Conservation (phyloP, 2,113 vertebrate species). For the Boulengeromyrus knoepffleri region DNA sequence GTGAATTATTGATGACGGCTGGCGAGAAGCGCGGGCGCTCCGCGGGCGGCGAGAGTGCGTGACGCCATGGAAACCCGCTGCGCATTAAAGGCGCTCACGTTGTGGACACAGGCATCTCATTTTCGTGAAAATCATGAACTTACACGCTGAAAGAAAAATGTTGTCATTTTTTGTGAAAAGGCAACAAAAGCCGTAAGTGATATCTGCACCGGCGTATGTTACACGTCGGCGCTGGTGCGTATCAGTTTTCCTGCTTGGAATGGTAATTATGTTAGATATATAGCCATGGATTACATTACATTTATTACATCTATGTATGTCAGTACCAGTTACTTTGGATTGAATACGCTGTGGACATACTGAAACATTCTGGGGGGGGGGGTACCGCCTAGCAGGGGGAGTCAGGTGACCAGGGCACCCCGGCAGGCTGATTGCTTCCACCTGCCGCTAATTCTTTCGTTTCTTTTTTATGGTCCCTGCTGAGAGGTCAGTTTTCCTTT, state of each 20-base stretch:
- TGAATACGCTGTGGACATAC: background rate
- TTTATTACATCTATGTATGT: background rate
- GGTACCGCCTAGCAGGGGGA: background rate
- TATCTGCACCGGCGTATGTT: background rate
- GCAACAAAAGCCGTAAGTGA: background rate
- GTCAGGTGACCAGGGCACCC: background rate
- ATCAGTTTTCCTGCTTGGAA: background rate
- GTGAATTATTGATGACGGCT: slow-evolving; percentile 94
- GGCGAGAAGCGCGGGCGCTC: slow-evolving; percentile 70
- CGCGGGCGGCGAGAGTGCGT: slow-evolving; percentile 73
- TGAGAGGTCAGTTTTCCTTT: background rate
- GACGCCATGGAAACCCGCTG: slow-evolving; percentile 79
- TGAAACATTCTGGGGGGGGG: background rate
- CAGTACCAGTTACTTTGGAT: background rate
- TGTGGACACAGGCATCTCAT: slow-evolving; percentile 63
- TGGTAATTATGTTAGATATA: background rate
- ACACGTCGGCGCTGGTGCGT: background rate
- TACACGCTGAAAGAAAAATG: background rate
- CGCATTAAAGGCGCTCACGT: slow-evolving; percentile 69
- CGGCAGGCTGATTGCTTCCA: background rate
- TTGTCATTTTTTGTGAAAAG: background rate
- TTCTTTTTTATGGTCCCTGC: background rate
- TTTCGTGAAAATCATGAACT: slow-evolving; percentile 37
- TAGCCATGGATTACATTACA: background rate
- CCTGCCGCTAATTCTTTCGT: background rate